Evolutionary conservation across 1,140 invertebrate genomes (phyloP).

Genomic region (Hylaeus volcanicus): DNA sequence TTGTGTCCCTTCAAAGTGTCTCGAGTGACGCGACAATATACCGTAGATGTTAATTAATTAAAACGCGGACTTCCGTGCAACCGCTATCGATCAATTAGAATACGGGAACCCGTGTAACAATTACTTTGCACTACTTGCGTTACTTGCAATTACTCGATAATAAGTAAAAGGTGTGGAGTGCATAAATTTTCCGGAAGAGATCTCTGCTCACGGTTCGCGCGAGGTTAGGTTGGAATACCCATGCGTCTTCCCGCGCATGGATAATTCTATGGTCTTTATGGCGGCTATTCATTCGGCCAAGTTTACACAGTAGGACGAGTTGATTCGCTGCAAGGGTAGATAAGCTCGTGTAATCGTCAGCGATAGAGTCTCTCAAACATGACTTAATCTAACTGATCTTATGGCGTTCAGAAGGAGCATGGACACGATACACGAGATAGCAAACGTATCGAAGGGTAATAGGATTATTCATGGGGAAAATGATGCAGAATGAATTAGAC

Average conservation of each 20-base stretch:
- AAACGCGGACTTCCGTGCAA: background rate
- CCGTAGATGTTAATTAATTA: background rate
- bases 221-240: background rate
- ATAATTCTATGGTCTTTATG: slow-evolving; percentile 9
- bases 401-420: too few relatives aligned
- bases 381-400: slow-evolving; percentile 1
- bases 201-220: background rate
- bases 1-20: slow-evolving; percentile 13
- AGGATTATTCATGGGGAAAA: background rate
- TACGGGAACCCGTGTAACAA: background rate
- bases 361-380: slow-evolving; percentile 19
- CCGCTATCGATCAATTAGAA: background rate
- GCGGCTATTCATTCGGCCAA: slow-evolving; percentile 11
- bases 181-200: background rate
- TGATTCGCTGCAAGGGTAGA: slow-evolving; percentile 24
- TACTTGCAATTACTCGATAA: background rate
- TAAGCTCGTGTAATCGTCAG: slow-evolving; percentile 29
- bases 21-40: background rate
- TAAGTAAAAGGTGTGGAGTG: too few relatives aligned
- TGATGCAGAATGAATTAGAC: background rate
- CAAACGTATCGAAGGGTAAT: too few relatives aligned
- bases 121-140: too few relatives aligned
- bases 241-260: background rate
- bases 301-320: slow-evolving; percentile 30
- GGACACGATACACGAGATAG: too few relatives aligned